These are phyloP conservation scores for Phainopepla nitens DNA, from an alignment of 2,113 vertebrate genomes.

Conservation along the genomic window DNA sequence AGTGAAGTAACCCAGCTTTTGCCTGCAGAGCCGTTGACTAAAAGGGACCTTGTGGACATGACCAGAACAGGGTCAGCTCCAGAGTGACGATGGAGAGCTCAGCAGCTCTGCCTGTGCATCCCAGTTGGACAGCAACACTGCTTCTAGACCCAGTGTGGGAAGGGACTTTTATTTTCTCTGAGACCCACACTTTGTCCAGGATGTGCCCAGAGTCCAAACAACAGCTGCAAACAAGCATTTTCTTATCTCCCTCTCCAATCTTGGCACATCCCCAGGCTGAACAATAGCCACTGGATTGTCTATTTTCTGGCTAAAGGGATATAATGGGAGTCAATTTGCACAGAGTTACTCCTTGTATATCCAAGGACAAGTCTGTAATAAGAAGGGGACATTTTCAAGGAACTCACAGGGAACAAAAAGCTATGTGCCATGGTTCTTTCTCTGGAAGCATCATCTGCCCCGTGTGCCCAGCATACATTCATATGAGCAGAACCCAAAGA, in stretches of 20 bases:
- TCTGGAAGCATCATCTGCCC: background rate
- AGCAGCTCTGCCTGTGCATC: background rate
- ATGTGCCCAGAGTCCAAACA: background rate
- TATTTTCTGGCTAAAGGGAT: background rate
- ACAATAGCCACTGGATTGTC: slow-evolving; percentile 20
- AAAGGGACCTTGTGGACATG: background rate
- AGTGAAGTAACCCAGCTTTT: background rate
- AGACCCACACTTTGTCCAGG: background rate
- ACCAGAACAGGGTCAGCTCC: background rate
- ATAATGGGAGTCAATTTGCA: background rate
- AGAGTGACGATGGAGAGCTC: background rate
- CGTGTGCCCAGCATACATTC: accelerated
- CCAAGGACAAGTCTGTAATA: background rate
- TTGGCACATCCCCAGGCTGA: background rate
- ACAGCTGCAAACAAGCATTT: slow-evolving; percentile 8
- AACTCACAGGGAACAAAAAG: background rate
- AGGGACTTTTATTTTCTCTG: background rate
- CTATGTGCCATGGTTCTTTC: background rate
- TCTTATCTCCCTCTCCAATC: slow-evolving; percentile 17
- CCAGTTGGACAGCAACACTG: accelerated
- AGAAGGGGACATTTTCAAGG: background rate
- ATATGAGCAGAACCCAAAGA: accelerated
- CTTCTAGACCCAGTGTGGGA: background rate
- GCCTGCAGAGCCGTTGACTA: background rate
- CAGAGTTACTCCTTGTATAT: background rate